Conservation (phyloP, 2,113 vertebrate genomes). For the Alaudala cheleensis region DNA sequence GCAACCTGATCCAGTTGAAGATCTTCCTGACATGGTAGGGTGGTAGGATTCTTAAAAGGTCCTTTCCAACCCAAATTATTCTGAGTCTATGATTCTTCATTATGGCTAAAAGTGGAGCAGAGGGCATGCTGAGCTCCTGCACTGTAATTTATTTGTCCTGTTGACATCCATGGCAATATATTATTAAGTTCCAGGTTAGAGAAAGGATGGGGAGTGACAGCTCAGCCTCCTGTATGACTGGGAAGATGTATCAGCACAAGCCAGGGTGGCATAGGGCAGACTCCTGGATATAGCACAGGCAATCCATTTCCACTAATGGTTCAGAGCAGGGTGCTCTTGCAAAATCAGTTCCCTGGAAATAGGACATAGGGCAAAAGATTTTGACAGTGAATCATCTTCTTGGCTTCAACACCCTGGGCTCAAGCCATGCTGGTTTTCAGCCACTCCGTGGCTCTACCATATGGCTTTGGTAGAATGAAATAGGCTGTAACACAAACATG, state of each 20-base stretch:
- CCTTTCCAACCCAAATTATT: neutral
- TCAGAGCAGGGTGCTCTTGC: neutral
- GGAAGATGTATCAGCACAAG: neutral
- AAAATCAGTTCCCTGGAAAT: neutral
- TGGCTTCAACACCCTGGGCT: neutral
- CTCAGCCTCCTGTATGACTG: neutral
- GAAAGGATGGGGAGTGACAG: neutral
- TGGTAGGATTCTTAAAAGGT: neutral
- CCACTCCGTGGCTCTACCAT: neutral
- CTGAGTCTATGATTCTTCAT: neutral
- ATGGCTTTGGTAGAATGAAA: neutral
- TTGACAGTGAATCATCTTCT: neutral
- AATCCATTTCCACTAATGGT: neutral
- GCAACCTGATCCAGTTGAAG: neutral
- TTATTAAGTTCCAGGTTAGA: neutral
- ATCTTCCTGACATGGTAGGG: neutral
- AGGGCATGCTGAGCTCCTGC: rapidly evolving
- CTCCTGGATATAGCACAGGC: neutral
- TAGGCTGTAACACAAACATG: neutral
- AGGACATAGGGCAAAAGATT: neutral
- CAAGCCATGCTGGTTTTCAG: neutral
- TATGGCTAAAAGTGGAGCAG: neutral
- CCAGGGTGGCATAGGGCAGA: neutral
- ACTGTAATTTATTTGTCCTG: neutral
- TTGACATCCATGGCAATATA: neutral